These are phyloP conservation scores for Acrobasis repandana DNA, from an alignment of 2,888 invertebrate genomes.

Conservation along the genomic window DNA sequence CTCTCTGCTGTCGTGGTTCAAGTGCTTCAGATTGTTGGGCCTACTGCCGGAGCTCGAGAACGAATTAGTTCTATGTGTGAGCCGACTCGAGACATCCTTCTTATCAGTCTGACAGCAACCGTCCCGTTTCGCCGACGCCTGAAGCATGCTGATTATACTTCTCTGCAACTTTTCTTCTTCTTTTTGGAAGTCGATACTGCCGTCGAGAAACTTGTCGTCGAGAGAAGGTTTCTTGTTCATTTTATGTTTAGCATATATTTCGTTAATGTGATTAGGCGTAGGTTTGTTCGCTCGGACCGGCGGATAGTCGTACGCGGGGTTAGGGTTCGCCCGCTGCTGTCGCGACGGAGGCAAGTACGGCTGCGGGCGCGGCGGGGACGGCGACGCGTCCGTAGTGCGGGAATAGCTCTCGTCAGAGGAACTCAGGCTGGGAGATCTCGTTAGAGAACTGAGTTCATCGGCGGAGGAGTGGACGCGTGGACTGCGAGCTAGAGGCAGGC, in stretches of 20 bases:
- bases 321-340: conserved; percentile 72
- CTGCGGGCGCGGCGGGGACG: conserved; percentile 83
- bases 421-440: conserved; percentile 91
- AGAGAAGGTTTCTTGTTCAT: conserved; percentile 64
- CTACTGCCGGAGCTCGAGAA: conserved; percentile 80
- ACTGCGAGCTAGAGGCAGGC: conserved; percentile 81
- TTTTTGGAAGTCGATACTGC: conserved; percentile 63
- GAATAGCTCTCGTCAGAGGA: conserved; percentile 94
- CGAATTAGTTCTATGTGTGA: conserved; percentile 70
- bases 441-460: conserved; percentile 91
- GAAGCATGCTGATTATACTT: conserved; percentile 78
- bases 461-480: conserved; percentile 90
- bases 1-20: conserved; percentile 77
- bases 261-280: conserved; percentile 61
- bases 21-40: conserved; percentile 78
- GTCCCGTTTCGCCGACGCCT: conserved; percentile 83
- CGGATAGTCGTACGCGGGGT: conserved; percentile 81
- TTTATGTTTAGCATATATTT: conserved; percentile 72
- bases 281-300: conserved; percentile 79
- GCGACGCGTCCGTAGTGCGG: conserved; percentile 88
- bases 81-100: conserved; percentile 77
- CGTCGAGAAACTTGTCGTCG: conserved; percentile 71
- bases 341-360: conserved; percentile 76
- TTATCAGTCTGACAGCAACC: conserved; percentile 86
- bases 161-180: conserved; percentile 77